phyloP scores from a whole-genome alignment of 92 coral and sea anemone species.

The Muricea muricata region DNA sequence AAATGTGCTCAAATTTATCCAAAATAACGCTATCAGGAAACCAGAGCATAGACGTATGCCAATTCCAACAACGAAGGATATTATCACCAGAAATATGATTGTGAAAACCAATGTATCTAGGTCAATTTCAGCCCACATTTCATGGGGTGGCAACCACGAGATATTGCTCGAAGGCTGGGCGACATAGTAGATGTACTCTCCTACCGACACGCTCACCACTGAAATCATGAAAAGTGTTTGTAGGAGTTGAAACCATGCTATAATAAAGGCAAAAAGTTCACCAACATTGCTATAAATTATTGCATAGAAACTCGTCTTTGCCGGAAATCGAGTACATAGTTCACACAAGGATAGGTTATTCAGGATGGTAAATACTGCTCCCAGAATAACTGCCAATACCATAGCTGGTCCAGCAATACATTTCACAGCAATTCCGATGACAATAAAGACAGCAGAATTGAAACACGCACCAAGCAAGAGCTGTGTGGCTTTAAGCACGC shows the following conservation, averaged over 20 bases:
- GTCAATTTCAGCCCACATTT: neutral
- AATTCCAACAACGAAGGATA: neutral
- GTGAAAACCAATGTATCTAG: conserved; percentile 25
- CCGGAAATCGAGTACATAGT: conserved; percentile 14
- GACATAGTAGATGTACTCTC: conserved; percentile 20
- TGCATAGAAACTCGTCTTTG: neutral
- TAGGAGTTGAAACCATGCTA: conserved; percentile 22
- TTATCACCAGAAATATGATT: neutral
- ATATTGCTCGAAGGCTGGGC: neutral
- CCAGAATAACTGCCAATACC: conserved; percentile 25
- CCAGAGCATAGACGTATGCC: neutral
- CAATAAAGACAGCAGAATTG: conserved; percentile 29
- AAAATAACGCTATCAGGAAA: neutral
- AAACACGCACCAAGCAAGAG: conserved; percentile 12
- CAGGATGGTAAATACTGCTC: conserved; percentile 1
- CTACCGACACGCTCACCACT: conserved; percentile 8
- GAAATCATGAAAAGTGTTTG: conserved; percentile 17
- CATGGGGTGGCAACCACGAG: conserved; percentile 6
- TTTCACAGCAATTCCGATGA: conserved; percentile 34
- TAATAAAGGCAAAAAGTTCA: conserved; percentile 28
- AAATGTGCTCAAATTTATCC: neutral
- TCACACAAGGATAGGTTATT: conserved; percentile 13
- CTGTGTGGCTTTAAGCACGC: neutral
- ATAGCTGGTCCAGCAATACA: conserved; percentile 45
- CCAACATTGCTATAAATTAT: conserved; percentile 16